These are phyloP conservation scores for Odocoileus virginianus DNA, from an alignment of 2,113 vertebrate genomes.

Conservation along the genomic window DNA sequence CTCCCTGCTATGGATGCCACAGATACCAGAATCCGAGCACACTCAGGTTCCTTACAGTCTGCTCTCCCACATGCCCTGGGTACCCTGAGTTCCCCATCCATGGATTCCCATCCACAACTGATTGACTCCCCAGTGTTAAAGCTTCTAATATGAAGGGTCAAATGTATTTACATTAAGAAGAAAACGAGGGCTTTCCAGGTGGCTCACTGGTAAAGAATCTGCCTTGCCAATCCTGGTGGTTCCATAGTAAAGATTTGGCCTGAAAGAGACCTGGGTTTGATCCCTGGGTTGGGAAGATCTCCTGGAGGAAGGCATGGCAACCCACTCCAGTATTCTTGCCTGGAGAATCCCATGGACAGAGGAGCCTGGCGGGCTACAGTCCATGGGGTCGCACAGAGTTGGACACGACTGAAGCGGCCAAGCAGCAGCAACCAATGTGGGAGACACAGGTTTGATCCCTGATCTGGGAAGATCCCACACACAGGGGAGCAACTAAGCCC, in stretches of 20 bases:
- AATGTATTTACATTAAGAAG: neutral
- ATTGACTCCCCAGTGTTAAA: neutral
- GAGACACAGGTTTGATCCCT: neutral
- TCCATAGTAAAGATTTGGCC: neutral
- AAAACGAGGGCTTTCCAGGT: neutral
- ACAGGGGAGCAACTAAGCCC: neutral
- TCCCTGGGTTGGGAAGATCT: neutral
- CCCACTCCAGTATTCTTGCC: neutral
- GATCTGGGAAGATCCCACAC: neutral
- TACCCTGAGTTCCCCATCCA: neutral
- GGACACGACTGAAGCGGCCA: accelerated
- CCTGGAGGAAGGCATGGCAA: neutral
- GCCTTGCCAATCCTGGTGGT: neutral
- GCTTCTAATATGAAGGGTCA: neutral
- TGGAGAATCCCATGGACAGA: neutral
- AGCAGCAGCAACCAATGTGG: neutral
- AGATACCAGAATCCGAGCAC: neutral
- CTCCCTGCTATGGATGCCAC: neutral
- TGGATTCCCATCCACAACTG: neutral
- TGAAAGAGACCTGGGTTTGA: neutral
- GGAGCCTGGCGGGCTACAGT: neutral
- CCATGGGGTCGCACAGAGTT: neutral
- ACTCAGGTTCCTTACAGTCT: neutral
- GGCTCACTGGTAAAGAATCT: neutral
- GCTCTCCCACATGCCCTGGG: neutral